Evolutionary conservation across 2,888 invertebrate species (phyloP).

Genomic region (Agrilus mali): DNA sequence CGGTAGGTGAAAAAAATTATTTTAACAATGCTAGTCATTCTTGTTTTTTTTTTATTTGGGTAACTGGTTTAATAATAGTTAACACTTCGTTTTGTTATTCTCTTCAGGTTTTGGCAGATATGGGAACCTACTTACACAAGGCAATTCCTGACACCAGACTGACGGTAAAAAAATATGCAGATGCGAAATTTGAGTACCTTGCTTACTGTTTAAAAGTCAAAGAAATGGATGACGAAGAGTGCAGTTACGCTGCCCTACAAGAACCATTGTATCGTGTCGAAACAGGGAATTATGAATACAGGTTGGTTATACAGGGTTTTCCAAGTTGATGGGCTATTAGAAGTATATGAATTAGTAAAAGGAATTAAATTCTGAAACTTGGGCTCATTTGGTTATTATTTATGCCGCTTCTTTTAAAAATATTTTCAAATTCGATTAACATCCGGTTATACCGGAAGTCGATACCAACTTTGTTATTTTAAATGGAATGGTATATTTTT

Average conservation of each 20-base stretch:
- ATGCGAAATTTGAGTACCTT: conserved; percentile 97
- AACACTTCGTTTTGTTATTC: conserved; percentile 5
- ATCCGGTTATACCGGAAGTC: no score
- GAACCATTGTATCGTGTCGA: conserved; percentile 96
- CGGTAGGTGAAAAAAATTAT: conserved; percentile 43
- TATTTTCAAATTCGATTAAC: no score
- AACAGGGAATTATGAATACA: conserved; percentile 98
- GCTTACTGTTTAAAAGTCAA: conserved; percentile 99
- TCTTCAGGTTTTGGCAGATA: conserved; percentile 72
- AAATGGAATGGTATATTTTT: no score
- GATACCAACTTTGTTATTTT: no score
- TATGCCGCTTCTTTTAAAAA: no score
- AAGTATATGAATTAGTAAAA: no score
- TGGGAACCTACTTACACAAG: conserved; percentile 93
- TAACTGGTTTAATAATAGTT: no score
- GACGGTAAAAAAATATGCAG: conserved; percentile 95
- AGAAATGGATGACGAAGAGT: conserved; percentile 99
- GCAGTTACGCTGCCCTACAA: conserved; percentile 81
- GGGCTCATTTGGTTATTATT: no score
- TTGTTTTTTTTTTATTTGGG: no score
- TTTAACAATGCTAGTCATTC: no score
- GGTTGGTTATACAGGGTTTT: conserved; percentile 33
- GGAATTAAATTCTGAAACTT: no score
- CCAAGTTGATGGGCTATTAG: no score
- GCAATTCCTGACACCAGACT: conserved; percentile 97